Evolutionary conservation across 2,888 invertebrate genomes (phyloP).

Genomic region (Pyrrhia umbra): DNA sequence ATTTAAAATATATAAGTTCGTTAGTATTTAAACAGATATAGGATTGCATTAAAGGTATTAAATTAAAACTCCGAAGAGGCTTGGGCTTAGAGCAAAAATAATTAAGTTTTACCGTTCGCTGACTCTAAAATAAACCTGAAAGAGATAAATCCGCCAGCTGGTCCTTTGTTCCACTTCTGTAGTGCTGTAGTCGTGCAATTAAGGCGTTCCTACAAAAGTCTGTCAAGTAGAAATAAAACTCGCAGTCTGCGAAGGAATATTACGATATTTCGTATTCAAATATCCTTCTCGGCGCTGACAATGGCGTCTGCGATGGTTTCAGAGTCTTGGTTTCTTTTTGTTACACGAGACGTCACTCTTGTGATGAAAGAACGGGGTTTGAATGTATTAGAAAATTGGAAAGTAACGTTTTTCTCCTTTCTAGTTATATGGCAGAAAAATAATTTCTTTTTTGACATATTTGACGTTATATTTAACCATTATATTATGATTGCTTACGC

Average conservation of each 20-base stretch:
- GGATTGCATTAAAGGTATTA: not conserved
- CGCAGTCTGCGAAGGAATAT: slow-evolving; percentile 62
- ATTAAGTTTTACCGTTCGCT: slow-evolving; percentile 32
- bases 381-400: slow-evolving; percentile 46
- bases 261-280: slow-evolving; percentile 74
- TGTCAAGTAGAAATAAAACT: slow-evolving; percentile 72
- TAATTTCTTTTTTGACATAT: slow-evolving; percentile 1
- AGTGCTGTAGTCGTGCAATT: slow-evolving; percentile 66
- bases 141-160: slow-evolving; percentile 55
- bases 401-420: slow-evolving; percentile 1
- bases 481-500: too few relatives aligned
- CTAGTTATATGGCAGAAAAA: not conserved
- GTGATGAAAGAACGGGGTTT: slow-evolving; percentile 39
- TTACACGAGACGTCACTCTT: slow-evolving; percentile 25
- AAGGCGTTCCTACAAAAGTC: slow-evolving; percentile 62
- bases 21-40: not conserved
- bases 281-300: slow-evolving; percentile 57
- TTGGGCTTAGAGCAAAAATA: slow-evolving; percentile 6
- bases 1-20: too few relatives aligned
- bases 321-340: slow-evolving; percentile 34
- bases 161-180: slow-evolving; percentile 62
- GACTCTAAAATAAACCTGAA: slow-evolving; percentile 38
- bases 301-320: slow-evolving; percentile 46
- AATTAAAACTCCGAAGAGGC: not conserved
- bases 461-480: too few relatives aligned